These are phyloP conservation scores for Huso huso DNA, from an alignment of 2,797 vertebrate genomes.

Conservation along the genomic window DNA sequence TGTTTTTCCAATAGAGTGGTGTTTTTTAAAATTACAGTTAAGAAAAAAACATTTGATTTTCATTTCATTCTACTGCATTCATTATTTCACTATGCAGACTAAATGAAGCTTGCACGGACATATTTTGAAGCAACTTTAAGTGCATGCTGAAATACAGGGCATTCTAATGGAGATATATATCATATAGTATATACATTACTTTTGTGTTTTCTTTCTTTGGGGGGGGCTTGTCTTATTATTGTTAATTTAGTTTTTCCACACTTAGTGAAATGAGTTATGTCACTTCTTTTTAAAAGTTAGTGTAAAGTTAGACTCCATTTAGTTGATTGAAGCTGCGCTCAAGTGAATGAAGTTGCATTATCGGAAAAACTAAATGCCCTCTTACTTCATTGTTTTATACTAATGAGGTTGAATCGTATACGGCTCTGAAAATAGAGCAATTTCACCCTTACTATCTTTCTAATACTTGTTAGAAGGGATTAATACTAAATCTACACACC, in stretches of 20 bases:
- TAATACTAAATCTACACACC: neutral
- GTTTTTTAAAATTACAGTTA: too few species aligned
- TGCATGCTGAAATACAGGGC: too few species aligned
- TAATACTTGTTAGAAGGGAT: conserved; percentile 8
- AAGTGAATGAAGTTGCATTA: conserved; percentile 24
- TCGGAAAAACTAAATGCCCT: conserved; percentile 26
- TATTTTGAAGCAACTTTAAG: neutral
- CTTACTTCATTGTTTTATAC: conserved; percentile 28
- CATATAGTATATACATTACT: conserved; percentile 13
- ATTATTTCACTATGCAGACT: conserved; percentile 23
- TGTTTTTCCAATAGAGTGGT: too few species aligned
- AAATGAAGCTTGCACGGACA: conserved; percentile 14
- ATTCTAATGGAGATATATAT: too few species aligned
- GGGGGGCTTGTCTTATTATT: neutral
- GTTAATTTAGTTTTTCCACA: conserved; percentile 18
- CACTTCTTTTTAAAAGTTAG: conserved; percentile 27
- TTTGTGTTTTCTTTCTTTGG: neutral
- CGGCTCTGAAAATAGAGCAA: conserved; percentile 5
- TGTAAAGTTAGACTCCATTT: conserved; percentile 26
- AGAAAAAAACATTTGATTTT: too few species aligned
- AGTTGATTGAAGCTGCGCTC: conserved; percentile 24
- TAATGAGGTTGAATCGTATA: conserved; percentile 16
- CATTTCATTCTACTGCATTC: neutral
- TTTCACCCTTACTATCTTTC: conserved; percentile 10
- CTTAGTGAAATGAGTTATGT: conserved; percentile 39